These are phyloP conservation scores for Trypoxylus dichotomus DNA, from an alignment of 1,140 invertebrate genomes.

Conservation along the genomic window DNA sequence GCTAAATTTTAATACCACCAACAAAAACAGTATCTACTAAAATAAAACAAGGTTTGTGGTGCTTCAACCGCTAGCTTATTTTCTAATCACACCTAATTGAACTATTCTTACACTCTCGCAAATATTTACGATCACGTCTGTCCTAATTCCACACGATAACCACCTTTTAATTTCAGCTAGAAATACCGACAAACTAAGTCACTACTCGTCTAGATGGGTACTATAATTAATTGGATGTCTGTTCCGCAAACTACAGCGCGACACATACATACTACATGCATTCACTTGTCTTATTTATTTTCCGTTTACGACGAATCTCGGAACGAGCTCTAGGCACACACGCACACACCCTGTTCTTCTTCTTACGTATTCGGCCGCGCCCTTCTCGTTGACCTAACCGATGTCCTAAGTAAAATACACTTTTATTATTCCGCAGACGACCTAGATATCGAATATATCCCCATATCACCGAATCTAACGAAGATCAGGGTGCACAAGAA, in stretches of 20 bases:
- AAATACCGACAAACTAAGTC: not conserved
- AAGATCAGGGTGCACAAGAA: conserved; percentile 76
- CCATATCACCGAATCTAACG: conserved; percentile 76
- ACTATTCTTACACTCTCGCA: conserved; percentile 20
- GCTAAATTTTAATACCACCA: not conserved
- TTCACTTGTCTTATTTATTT: not conserved
- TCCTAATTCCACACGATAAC: not conserved
- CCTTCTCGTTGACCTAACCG: not conserved
- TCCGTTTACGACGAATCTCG: not conserved
- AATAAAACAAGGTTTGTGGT: conserved; percentile 25
- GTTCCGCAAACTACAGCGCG: too few species aligned
- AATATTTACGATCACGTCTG: not conserved
- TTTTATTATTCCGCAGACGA: conserved; percentile 60
- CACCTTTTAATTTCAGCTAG: not conserved
- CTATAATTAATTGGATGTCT: too few species aligned
- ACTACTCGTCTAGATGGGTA: not conserved
- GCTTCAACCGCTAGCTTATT: not conserved
- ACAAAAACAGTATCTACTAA: not conserved
- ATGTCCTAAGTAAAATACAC: not conserved
- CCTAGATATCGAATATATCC: conserved; percentile 76
- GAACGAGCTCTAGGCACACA: too few species aligned
- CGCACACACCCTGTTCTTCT: not conserved
- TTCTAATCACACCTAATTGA: not conserved
- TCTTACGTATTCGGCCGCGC: not conserved
- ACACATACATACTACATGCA: too few species aligned